Percentiles rank a stretch among this genome's conserved stretches.
Evolutionary conservation across 2,113 vertebrate species (phyloP).

Genomic region (Antennarius striatus): DNA sequence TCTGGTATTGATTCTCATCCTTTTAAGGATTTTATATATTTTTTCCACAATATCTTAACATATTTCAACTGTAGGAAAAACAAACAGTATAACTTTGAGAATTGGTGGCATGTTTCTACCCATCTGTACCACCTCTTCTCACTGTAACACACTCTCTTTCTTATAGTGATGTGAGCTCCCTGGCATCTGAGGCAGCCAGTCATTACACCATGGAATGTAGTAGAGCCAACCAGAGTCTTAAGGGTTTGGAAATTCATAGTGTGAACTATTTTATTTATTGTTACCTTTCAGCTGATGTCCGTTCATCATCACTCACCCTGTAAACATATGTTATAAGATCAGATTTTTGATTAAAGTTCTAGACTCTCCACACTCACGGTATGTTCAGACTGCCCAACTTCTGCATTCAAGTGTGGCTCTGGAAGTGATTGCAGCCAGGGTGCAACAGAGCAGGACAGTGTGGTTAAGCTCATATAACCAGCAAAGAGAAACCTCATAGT

Average conservation of each 20-base stretch:
- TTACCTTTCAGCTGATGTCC: conserved; percentile 31
- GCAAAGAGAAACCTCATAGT: conserved; percentile 12
- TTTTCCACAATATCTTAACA: too few relatives aligned
- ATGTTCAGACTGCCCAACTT: conserved; percentile 5
- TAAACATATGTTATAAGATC: conserved; percentile 24
- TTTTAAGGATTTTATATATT: too few relatives aligned
- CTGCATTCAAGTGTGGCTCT: conserved; percentile 38
- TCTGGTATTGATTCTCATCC: neutral
- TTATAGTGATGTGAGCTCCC: conserved; percentile 58
- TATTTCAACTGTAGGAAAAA: neutral
- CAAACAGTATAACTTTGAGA: neutral
- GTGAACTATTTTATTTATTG: conserved; percentile 51
- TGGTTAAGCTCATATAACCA: conserved; percentile 40
- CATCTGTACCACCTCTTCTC: conserved; percentile 3
- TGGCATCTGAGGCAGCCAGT: conserved; percentile 63
- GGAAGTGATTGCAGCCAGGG: conserved; percentile 35
- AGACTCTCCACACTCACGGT: neutral
- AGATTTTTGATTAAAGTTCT: conserved; percentile 14
- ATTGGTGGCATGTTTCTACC: conserved; percentile 3
- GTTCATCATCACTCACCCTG: conserved; percentile 26
- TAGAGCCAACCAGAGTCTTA: conserved; percentile 42
- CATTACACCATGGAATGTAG: conserved; percentile 69
- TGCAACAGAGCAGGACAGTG: conserved; percentile 15
- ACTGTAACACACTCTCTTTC: neutral
- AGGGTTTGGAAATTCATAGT: conserved; percentile 49